Percentiles rank a stretch among this genome's conserved stretches.
Evolutionary conservation across 2,113 vertebrate species (phyloP).

Genomic region (Hippocampus comes): DNA sequence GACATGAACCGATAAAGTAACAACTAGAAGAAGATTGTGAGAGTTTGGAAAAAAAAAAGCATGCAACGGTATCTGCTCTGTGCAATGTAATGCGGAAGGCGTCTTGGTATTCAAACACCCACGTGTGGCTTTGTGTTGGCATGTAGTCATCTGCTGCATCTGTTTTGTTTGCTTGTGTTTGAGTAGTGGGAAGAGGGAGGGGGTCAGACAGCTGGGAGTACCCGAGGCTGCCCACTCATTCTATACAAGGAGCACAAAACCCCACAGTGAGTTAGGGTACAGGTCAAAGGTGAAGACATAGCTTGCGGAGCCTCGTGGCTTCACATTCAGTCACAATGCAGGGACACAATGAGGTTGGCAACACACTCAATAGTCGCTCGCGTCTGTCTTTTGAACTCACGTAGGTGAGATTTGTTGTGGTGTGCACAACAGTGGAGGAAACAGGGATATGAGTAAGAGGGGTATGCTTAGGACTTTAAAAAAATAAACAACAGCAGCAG

Average conservation of each 20-base stretch:
- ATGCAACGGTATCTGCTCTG: constrained; percentile 10
- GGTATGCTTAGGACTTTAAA: constrained; percentile 4
- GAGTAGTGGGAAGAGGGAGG: constrained; percentile 29
- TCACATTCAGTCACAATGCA: constrained; percentile 32
- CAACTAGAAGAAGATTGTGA: neutral
- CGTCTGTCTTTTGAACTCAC: constrained; percentile 22
- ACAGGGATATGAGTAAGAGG: constrained; percentile 3
- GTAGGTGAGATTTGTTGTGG: constrained; percentile 38
- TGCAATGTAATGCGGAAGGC: constrained; percentile 13
- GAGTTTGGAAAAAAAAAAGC: neutral
- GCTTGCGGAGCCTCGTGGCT: constrained; percentile 48
- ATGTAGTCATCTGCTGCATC: constrained; percentile 53
- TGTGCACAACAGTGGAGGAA: constrained; percentile 28
- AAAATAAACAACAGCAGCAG: neutral
- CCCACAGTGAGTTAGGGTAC: constrained; percentile 33
- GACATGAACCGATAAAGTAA: neutral
- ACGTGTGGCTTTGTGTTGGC: constrained; percentile 42
- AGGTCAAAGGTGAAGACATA: constrained; percentile 61
- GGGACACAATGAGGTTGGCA: constrained; percentile 53
- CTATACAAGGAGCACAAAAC: constrained; percentile 24
- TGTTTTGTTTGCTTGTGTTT: constrained; percentile 37
- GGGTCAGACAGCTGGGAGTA: constrained; percentile 50
- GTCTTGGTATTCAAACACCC: constrained; percentile 55
- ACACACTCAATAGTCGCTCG: constrained; percentile 26
- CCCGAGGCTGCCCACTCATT: constrained; percentile 24